phyloP scores from a whole-genome alignment of 2,888 invertebrate genomes.

The Heteromurus nitidus region DNA sequence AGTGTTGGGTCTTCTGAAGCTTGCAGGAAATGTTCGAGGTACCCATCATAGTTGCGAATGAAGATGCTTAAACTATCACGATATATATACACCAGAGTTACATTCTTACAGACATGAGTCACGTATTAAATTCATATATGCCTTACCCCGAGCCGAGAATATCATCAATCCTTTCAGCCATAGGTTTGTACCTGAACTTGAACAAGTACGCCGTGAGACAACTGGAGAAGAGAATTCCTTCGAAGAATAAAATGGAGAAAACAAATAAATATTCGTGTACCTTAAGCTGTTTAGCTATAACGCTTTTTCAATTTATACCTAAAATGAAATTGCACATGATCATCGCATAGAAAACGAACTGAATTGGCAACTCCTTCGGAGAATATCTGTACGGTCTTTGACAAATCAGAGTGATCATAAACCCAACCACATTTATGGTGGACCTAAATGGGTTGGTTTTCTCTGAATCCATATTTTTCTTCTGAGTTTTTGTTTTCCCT shows the following conservation, averaged over 20 bases:
- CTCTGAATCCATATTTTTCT: conserved; percentile 2
- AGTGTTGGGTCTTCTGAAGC: conserved; percentile 19
- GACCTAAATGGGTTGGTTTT: conserved; percentile 45
- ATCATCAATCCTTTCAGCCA: conserved; percentile 46
- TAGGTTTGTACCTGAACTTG: conserved; percentile 26
- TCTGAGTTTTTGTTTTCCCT: background rate
- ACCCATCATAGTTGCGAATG: conserved; percentile 57
- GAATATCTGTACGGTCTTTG: conserved; percentile 58
- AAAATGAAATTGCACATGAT: conserved; percentile 45
- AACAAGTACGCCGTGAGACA: conserved; percentile 53
- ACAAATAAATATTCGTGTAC: too few relatives aligned
- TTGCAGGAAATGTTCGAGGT: conserved; percentile 45
- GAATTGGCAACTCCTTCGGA: conserved; percentile 40
- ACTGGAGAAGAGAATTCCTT: conserved; percentile 61
- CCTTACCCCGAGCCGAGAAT: conserved; percentile 48
- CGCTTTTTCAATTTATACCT: too few relatives aligned
- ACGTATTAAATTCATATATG: too few relatives aligned
- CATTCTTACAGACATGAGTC: too few relatives aligned
- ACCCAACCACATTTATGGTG: conserved; percentile 20
- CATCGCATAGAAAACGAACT: conserved; percentile 42
- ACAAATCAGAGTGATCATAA: conserved; percentile 42
- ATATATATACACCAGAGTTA: too few relatives aligned
- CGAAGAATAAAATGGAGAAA: background rate
- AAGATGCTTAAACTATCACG: background rate
- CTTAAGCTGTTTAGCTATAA: too few relatives aligned